phyloP scores from a whole-genome alignment of 64 coral and sea anemone species.

The Stichodactyla mertensii region DNA sequence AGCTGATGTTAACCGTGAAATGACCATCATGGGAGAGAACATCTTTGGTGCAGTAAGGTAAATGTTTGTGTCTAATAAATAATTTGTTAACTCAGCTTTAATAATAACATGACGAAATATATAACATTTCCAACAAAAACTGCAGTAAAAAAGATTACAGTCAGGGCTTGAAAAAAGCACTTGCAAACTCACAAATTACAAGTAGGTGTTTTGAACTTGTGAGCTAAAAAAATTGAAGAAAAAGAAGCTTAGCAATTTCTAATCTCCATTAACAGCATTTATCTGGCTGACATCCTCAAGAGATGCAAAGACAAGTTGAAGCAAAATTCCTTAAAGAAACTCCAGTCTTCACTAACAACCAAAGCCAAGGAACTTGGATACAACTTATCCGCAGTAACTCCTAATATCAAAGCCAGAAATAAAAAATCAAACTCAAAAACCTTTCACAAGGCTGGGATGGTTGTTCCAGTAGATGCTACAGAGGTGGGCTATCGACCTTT shows the following conservation, averaged over 20 bases:
- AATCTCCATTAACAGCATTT: constrained; percentile 36
- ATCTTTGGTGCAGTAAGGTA: constrained; percentile 90
- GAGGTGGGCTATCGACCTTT: constrained; percentile 91
- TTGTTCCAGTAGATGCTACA: constrained; percentile 89
- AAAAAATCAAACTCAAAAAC: constrained; percentile 85
- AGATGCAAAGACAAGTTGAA: constrained; percentile 55
- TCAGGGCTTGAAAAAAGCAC: too few relatives aligned
- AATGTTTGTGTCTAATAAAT: neutral
- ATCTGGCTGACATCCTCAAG: constrained; percentile 53
- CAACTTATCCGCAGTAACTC: constrained; percentile 37
- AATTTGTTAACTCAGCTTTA: neutral
- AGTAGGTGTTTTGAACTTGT: too few relatives aligned
- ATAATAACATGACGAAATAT: too few relatives aligned
- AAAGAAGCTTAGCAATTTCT: neutral
- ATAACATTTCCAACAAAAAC: too few relatives aligned
- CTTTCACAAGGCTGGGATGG: constrained; percentile 97
- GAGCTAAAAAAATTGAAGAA: neutral
- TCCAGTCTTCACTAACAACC: constrained; percentile 43
- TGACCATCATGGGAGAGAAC: constrained; percentile 83
- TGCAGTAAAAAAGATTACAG: too few relatives aligned
- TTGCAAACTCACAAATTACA: too few relatives aligned
- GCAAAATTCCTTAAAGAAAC: constrained; percentile 40
- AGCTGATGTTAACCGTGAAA: constrained; percentile 74
- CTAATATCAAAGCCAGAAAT: constrained; percentile 82
- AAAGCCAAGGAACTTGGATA: constrained; percentile 75